Conservation (phyloP, 2,113 vertebrate genomes). For the Sylvilagus bachmani region DNA sequence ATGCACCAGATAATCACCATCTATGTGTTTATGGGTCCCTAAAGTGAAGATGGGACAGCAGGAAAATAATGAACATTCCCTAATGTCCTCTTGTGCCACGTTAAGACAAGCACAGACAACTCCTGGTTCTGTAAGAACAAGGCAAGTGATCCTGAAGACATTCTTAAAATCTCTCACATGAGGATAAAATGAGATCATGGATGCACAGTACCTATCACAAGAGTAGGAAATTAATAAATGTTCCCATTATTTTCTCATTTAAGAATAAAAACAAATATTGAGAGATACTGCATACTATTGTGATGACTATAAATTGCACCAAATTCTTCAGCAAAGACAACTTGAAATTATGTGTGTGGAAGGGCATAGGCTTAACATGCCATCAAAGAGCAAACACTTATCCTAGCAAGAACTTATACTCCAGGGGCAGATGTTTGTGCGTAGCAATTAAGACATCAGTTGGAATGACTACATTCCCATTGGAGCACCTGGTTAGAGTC, state of each 20-base stretch:
- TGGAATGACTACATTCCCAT: too few relatives aligned
- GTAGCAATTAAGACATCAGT: too few relatives aligned
- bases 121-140: neutral
- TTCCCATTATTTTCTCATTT: slow-evolving; percentile 27
- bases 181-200: neutral
- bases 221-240: neutral
- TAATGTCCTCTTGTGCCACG: neutral
- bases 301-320: slow-evolving; percentile 3
- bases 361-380: neutral
- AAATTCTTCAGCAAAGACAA: slow-evolving; percentile 27
- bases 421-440: neutral
- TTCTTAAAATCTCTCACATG: slow-evolving; percentile 3
- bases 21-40: neutral
- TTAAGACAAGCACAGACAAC: neutral
- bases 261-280: slow-evolving; percentile 2
- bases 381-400: neutral
- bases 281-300: neutral
- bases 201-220: neutral
- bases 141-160: neutral
- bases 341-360: neutral
- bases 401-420: neutral
- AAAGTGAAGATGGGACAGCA: neutral
- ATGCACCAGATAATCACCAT: neutral
- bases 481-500: too few relatives aligned
- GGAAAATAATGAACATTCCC: neutral